These are phyloP conservation scores for Leptatherina wallacei DNA, from an alignment of 2,797 vertebrate genomes.

Conservation along the genomic window DNA sequence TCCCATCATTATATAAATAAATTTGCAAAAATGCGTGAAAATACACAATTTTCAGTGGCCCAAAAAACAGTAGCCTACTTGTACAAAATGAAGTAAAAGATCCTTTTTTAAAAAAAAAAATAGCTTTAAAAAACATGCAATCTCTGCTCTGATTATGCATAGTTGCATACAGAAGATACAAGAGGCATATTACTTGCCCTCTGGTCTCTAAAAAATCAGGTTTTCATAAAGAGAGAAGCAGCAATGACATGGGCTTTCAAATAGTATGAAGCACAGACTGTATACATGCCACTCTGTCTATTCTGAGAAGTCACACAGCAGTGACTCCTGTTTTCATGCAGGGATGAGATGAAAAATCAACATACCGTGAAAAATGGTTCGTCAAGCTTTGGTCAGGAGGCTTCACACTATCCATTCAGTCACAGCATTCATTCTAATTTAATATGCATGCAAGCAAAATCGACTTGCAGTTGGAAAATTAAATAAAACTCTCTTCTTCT, in stretches of 20 bases:
- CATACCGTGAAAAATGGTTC: constrained; percentile 59
- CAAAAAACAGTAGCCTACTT: constrained; percentile 3
- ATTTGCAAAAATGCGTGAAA: neutral
- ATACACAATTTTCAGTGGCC: neutral
- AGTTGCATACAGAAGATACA: too few species aligned
- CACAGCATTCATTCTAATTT: constrained; percentile 17
- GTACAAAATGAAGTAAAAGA: neutral
- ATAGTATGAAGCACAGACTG: constrained; percentile 39
- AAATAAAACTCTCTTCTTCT: constrained; percentile 33
- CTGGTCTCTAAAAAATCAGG: constrained; percentile 16
- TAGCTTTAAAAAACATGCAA: too few species aligned
- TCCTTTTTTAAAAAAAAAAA: too few species aligned
- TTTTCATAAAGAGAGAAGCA: constrained; percentile 10
- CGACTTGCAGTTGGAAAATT: constrained; percentile 35
- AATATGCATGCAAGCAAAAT: constrained; percentile 26
- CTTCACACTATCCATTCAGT: constrained; percentile 26
- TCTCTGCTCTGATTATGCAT: constrained; percentile 13
- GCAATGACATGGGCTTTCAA: constrained; percentile 46
- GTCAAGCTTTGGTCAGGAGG: constrained; percentile 48
- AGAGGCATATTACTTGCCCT: constrained; percentile 18
- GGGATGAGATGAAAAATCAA: constrained; percentile 62
- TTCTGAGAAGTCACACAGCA: constrained; percentile 50
- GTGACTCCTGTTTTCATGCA: constrained; percentile 43
- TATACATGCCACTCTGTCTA: constrained; percentile 27
- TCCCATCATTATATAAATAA: neutral